Evolutionary conservation across 2,113 vertebrate species (phyloP).

Genomic region (Neopipo cinnamomea): DNA sequence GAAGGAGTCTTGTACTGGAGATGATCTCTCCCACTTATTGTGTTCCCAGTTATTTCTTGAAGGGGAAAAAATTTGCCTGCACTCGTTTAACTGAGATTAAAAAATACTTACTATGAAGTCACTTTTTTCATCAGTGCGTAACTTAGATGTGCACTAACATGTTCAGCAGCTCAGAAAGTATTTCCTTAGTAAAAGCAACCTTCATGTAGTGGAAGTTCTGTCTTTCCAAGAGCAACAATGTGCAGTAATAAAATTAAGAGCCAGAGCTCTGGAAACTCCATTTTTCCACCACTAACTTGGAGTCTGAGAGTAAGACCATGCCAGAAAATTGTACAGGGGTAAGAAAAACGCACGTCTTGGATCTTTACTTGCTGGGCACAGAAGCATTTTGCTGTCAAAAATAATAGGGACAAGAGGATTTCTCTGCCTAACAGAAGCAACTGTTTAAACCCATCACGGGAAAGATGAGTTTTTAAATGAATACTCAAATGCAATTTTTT

Average conservation of each 20-base stretch:
- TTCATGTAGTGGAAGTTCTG: conserved; percentile 38
- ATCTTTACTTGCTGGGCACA: not conserved
- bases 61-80: conserved; percentile 26
- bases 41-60: conserved; percentile 37
- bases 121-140: conserved; percentile 24
- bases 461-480: not conserved
- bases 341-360: not conserved
- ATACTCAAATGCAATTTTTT: not conserved
- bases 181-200: conserved; percentile 26
- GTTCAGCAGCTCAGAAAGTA: conserved; percentile 33
- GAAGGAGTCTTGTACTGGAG: not conserved
- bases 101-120: conserved; percentile 52
- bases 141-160: conserved; percentile 9
- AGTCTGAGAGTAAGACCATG: not conserved
- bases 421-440: not conserved
- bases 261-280: conserved; percentile 28
- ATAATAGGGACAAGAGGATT: not conserved
- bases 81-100: conserved; percentile 31
- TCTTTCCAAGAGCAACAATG: conserved; percentile 46
- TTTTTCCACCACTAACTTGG: not conserved
- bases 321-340: conserved; percentile 25
- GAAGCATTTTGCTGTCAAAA: conserved; percentile 13
- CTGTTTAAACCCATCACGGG: not conserved
- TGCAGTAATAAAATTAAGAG: conserved; percentile 44
- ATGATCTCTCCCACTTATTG: not conserved